Evolutionary conservation across 2,797 vertebrate genomes (phyloP), one percentile per base, ranked within the genome.

Genomic region (Tragopan temminckii): DNA sequence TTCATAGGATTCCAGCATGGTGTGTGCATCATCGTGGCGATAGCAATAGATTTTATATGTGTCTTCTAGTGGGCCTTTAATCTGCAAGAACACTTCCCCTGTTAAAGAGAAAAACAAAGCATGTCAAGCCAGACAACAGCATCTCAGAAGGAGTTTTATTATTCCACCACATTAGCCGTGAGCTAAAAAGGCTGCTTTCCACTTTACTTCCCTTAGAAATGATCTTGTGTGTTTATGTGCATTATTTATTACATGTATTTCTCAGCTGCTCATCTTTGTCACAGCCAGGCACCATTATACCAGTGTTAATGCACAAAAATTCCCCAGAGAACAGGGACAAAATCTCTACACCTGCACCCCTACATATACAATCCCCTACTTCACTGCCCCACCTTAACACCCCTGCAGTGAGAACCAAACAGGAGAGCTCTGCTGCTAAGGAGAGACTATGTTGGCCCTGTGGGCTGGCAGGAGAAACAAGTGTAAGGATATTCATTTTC

Each of bases 21-120:
- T 92, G 90, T 98, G 99, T 4, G 99, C 99, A 42, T 99, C 99
- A 27, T 99, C 99, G 0, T 99, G 99, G 80, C 99, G 99, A 95
- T 99, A 99, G 97, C 99, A 99, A 96, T 99, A 99, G 95, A 98
- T 98, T 98, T 99, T 99, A 97, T 99, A 99, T 19, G 98, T 98
- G 17, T 99, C 99, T 97, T 99, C 99, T 92, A 99, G 94, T 25
- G 98, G 98, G 83, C 97, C 98, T 98, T 99, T 99, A 71, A 98
- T 98, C 95, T 99, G 99, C 96, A 99, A 98, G 97, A 99, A 99
- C 62, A 98, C 98, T 61, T 99, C 98, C 83, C 99, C 99, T 99
- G 95, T 87, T 86, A 92, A 96, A 96, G 94, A 96, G 78, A 91
- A 94, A 97, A 97, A 89, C 85, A 97, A 94, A 96, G 85, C 64